Conservation (phyloP, 2,797 vertebrate species). For the Lutjanus campechanus region DNA sequence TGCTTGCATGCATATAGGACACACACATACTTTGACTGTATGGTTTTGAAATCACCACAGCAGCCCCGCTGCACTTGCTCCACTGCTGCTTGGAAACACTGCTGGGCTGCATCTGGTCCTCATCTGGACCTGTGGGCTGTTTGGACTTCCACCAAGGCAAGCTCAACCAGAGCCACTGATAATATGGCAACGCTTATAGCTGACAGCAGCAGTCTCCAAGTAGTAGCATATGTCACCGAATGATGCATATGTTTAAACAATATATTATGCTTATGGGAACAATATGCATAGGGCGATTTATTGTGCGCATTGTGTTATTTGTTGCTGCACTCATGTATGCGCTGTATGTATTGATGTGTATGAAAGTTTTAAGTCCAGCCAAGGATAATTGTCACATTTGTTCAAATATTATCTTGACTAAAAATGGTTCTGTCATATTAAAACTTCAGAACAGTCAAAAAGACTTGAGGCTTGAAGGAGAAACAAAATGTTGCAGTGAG, state of each 20-base stretch:
- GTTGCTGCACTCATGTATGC: neutral
- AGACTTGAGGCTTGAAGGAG: constrained; percentile 13
- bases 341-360: neutral
- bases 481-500: constrained; percentile 24
- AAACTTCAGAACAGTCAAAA: constrained; percentile 9
- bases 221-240: constrained; percentile 21
- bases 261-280: constrained; percentile 29
- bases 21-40: constrained; percentile 1
- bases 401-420: neutral
- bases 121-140: constrained; percentile 76
- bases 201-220: constrained; percentile 52
- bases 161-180: constrained; percentile 64
- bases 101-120: constrained; percentile 73
- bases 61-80: constrained; percentile 64
- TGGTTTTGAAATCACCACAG: constrained; percentile 28
- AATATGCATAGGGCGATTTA: constrained; percentile 16
- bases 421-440: constrained; percentile 1
- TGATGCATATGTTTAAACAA: constrained; percentile 40
- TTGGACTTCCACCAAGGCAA: constrained; percentile 72
- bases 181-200: constrained; percentile 60
- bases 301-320: neutral
- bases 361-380: neutral
- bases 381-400: neutral
- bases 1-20: constrained; percentile 35
- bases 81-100: constrained; percentile 46